A percentile compares a stretch with the other conserved stretches of the same genome.
phyloP scores from a whole-genome alignment of 2,888 invertebrate genomes.

The Selenia dentaria region DNA sequence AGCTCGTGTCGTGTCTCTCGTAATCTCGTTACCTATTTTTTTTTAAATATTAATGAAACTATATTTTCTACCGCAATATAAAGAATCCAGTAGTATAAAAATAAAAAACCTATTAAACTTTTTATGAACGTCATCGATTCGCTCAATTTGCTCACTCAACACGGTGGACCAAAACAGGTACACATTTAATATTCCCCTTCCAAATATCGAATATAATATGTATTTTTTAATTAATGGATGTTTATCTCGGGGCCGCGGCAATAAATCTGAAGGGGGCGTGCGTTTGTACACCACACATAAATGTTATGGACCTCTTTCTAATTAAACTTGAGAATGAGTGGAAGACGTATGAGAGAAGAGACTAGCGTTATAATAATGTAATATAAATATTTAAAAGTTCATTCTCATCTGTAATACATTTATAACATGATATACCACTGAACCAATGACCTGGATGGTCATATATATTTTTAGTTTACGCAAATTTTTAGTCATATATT shows the following conservation, averaged over 20 bases:
- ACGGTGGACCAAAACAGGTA: conserved; percentile 22
- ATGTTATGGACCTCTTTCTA: conserved; percentile 80
- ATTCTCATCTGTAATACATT: too few relatives aligned
- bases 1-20: too few relatives aligned
- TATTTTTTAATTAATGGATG: conserved; percentile 81
- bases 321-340: conserved; percentile 70
- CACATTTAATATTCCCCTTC: conserved; percentile 28
- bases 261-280: conserved; percentile 80
- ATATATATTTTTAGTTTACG: too few relatives aligned
- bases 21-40: too few relatives aligned
- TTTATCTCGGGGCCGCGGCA: conserved; percentile 74
- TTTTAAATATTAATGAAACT: too few relatives aligned
- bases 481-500: too few relatives aligned
- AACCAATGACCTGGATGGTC: too few relatives aligned
- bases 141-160: conserved; percentile 26
- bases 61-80: too few relatives aligned
- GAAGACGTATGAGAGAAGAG: conserved; percentile 33
- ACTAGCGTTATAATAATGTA: conserved; percentile 13
- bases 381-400: too few relatives aligned
- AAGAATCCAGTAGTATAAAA: too few relatives aligned
- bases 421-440: too few relatives aligned
- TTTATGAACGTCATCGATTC: neutral
- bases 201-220: conserved; percentile 31
- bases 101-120: neutral
- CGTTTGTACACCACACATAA: conserved; percentile 70